Percentiles rank a stretch among this genome's conserved stretches.
Conservation (phyloP, 1,140 invertebrate species). For the Pseudomyrmex pallidus region DNA sequence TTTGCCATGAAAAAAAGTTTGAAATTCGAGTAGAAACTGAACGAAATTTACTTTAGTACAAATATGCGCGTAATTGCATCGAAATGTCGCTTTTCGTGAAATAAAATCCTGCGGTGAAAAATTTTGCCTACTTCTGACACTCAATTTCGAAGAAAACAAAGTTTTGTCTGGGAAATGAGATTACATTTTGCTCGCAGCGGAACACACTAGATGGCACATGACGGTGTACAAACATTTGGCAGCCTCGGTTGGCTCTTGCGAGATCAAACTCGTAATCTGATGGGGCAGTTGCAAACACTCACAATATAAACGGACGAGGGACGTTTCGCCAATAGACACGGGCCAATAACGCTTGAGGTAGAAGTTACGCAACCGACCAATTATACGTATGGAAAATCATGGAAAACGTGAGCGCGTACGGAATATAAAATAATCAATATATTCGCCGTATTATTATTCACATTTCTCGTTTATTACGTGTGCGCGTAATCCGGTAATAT, state of each 20-base stretch:
- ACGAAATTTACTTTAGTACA: too few species aligned
- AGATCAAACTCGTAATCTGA: constrained; percentile 71
- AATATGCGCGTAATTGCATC: too few species aligned
- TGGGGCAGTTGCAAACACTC: constrained; percentile 62
- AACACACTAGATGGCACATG: constrained; percentile 39
- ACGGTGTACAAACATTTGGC: constrained; percentile 67
- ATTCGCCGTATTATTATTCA: not conserved
- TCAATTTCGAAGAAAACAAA: constrained; percentile 63
- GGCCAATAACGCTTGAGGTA: constrained; percentile 20
- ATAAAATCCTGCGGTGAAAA: not conserved
- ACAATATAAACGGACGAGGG: constrained; percentile 43
- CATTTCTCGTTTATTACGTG: not conserved
- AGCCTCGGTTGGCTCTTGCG: constrained; percentile 64
- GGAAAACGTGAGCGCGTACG: too few species aligned
- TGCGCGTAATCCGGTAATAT: not conserved
- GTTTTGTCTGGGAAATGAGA: constrained; percentile 61
- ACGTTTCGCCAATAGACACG: constrained; percentile 48
- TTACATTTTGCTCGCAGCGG: constrained; percentile 32
- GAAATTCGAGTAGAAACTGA: too few species aligned
- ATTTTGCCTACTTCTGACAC: constrained; percentile 51
- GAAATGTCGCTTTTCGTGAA: not conserved
- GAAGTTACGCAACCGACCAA: constrained; percentile 37
- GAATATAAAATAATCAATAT: not conserved
- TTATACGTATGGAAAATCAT: constrained; percentile 15
- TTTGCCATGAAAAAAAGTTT: too few species aligned